These are phyloP conservation scores for Gymnocypris eckloni DNA, from an alignment of 2,797 vertebrate genomes.

Conservation along the genomic window DNA sequence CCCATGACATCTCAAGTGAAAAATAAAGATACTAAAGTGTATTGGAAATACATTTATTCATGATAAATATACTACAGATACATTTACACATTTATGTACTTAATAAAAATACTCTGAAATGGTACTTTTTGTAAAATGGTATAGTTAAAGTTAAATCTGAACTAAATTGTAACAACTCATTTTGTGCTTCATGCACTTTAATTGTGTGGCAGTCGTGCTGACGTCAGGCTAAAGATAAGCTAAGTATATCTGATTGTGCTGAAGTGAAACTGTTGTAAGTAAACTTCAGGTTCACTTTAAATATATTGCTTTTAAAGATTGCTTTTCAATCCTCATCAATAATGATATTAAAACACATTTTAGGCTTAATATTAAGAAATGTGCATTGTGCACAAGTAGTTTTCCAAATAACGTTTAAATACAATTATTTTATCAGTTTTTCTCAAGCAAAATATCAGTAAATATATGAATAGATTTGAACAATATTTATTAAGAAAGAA, in stretches of 20 bases:
- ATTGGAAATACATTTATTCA: no score
- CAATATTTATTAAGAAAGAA: no score
- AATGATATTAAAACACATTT: background rate
- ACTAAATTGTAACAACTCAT: background rate
- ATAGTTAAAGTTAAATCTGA: background rate
- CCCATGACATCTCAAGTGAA: background rate
- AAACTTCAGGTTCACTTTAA: background rate
- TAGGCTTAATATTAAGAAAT: no score
- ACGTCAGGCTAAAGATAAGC: background rate
- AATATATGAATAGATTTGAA: no score
- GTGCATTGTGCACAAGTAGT: background rate
- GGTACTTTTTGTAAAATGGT: background rate
- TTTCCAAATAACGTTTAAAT: background rate
- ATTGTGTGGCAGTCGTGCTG: background rate
- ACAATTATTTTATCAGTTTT: background rate
- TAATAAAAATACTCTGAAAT: background rate
- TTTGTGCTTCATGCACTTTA: background rate
- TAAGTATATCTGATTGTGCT: no score
- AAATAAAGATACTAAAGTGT: background rate
- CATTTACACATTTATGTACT: background rate
- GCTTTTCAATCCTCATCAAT: background rate
- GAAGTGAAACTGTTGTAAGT: background rate
- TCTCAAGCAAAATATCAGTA: no score
- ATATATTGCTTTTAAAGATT: background rate
- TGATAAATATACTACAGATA: background rate